phyloP scores from a whole-genome alignment of 2,888 invertebrate genomes.

The Drosophila percnosoma region DNA sequence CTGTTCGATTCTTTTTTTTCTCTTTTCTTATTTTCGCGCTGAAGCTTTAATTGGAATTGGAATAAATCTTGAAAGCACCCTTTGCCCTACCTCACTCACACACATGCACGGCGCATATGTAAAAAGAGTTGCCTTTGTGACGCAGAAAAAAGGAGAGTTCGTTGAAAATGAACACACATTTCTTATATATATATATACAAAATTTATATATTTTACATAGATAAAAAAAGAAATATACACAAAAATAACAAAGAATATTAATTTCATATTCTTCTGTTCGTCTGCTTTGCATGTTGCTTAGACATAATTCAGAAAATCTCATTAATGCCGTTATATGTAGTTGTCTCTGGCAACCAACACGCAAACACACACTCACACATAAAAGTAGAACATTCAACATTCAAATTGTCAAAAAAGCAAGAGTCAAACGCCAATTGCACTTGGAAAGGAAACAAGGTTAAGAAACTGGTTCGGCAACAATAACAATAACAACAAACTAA shows the following conservation, averaged over 20 bases:
- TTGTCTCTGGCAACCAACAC: conserved; percentile 52
- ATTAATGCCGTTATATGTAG: conserved; percentile 54
- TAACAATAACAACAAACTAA: conserved; percentile 42
- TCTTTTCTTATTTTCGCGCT: conserved; percentile 5
- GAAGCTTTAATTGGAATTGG: conserved; percentile 33
- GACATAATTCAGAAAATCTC: conserved; percentile 49
- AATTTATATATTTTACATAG: conserved; percentile 10
- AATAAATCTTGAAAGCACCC: conserved; percentile 10
- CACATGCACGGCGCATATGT: background rate
- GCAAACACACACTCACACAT: conserved; percentile 23
- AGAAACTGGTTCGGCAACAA: conserved; percentile 71
- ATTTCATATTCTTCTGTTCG: conserved; percentile 16
- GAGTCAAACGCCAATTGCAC: conserved; percentile 69
- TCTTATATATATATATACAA: conserved; percentile 19
- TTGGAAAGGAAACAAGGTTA: conserved; percentile 75
- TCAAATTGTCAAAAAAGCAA: conserved; percentile 67
- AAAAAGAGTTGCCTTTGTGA: conserved; percentile 26
- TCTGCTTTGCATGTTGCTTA: conserved; percentile 43
- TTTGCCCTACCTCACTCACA: background rate
- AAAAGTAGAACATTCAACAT: conserved; percentile 68
- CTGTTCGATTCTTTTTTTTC: conserved; percentile 50
- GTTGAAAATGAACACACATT: background rate
- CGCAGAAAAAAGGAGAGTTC: conserved; percentile 44
- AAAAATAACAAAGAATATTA: conserved; percentile 17
- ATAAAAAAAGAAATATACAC: conserved; percentile 6